phyloP scores from a whole-genome alignment of 1,140 invertebrate species.

The Lepidotrigona ventralis region DNA sequence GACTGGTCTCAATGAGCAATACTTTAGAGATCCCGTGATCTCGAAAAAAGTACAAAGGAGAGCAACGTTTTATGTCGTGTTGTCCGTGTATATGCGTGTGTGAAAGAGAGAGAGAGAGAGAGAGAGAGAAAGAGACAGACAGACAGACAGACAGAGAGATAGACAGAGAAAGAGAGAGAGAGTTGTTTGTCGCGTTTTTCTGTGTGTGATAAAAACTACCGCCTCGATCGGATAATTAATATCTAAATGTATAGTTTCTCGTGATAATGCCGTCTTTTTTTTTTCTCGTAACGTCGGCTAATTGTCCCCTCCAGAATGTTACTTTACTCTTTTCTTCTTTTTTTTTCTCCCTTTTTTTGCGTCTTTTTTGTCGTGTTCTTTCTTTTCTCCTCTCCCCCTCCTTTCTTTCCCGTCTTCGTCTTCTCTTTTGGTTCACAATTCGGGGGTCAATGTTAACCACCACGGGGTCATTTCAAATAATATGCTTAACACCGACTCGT shows the following conservation, averaged over 20 bases:
- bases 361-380: too few species aligned
- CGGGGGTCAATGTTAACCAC: slow-evolving; percentile 23
- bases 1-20: slow-evolving; percentile 45
- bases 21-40: slow-evolving; percentile 12
- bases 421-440: background rate
- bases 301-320: slow-evolving; percentile 9
- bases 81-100: background rate
- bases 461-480: background rate
- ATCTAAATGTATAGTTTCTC: slow-evolving; percentile 16
- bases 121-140: too few species aligned
- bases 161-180: background rate
- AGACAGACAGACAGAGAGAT: background rate
- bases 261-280: background rate
- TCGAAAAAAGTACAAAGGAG: slow-evolving; percentile 22
- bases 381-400: too few species aligned
- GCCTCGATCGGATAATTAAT: slow-evolving; percentile 19
- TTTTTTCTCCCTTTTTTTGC: background rate
- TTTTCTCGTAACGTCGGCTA: slow-evolving; percentile 4
- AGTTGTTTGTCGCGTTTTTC: background rate
- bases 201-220: slow-evolving; percentile 1
- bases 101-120: background rate
- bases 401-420: too few species aligned
- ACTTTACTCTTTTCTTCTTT: background rate
- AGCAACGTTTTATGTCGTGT: background rate
- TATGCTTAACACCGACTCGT: background rate